Conservation (phyloP, 2,113 vertebrate genomes). For the Spizaetus ornatus region DNA sequence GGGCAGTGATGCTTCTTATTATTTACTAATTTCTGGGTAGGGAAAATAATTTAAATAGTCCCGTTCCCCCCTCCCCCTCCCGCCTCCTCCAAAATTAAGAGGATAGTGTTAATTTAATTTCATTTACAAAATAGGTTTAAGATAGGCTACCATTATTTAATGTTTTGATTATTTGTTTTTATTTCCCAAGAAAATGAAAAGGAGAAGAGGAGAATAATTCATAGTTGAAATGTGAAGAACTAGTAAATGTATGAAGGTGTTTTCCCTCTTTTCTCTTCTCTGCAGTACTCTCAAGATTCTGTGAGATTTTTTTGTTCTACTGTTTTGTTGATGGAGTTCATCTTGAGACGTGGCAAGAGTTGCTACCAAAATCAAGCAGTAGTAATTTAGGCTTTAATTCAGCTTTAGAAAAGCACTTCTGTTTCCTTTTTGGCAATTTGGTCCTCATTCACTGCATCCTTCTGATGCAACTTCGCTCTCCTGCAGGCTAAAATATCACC, state of each 20-base stretch:
- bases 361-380: neutral
- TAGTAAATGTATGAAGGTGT: neutral
- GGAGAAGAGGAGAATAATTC: neutral
- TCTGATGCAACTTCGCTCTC: neutral
- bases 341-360: neutral
- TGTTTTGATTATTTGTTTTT: neutral
- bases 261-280: neutral
- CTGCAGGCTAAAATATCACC: neutral
- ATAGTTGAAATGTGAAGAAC: neutral
- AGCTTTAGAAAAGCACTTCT: slow-evolving; percentile 3
- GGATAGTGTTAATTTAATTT: neutral
- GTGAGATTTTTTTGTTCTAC: neutral
- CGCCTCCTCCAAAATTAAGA: neutral
- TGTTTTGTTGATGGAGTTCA: neutral
- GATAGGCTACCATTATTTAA: neutral
- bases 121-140: neutral
- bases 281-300: neutral
- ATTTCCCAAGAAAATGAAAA: neutral
- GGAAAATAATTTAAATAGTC: neutral
- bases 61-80: too few species aligned
- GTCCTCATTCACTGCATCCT: neutral
- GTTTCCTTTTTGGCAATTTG: neutral
- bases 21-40: neutral
- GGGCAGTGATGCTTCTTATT: neutral
- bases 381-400: neutral